phyloP scores from a whole-genome alignment of 2,113 vertebrate species.

The Drymodes brunneopygia region DNA sequence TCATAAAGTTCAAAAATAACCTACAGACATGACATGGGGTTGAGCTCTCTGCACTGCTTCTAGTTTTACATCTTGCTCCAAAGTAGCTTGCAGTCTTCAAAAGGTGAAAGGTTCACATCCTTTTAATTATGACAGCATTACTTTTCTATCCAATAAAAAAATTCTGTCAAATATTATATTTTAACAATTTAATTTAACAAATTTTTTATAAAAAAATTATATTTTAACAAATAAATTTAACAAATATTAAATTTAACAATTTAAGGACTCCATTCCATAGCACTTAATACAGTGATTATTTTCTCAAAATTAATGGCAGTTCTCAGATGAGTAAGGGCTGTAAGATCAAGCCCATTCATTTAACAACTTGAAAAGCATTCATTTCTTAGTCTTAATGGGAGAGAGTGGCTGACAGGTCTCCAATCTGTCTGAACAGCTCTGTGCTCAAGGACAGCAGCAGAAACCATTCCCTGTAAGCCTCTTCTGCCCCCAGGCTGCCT shows the following conservation, averaged over 20 bases:
- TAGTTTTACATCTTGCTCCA: constrained; percentile 56
- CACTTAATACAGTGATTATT: constrained; percentile 48
- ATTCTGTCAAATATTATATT: constrained; percentile 27
- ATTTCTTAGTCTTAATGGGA: constrained; percentile 37
- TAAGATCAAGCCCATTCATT: constrained; percentile 42
- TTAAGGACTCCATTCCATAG: not conserved
- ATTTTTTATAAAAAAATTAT: too few relatives aligned
- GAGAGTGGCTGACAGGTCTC: constrained; percentile 18
- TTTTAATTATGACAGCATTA: constrained; percentile 42
- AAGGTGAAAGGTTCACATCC: constrained; percentile 55
- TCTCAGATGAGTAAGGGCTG: constrained; percentile 1
- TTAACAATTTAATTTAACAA: constrained; percentile 29
- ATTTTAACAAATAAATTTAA: too few relatives aligned
- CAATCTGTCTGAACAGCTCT: constrained; percentile 42
- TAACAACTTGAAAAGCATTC: constrained; percentile 40
- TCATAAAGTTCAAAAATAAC: constrained; percentile 73
- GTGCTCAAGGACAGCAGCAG: not conserved
- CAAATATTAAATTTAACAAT: constrained; percentile 18
- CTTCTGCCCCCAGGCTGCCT: constrained; percentile 36
- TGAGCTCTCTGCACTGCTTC: constrained; percentile 31
- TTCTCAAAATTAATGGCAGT: constrained; percentile 40
- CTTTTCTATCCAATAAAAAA: constrained; percentile 19
- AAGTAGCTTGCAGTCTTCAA: constrained; percentile 47
- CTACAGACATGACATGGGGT: constrained; percentile 39
- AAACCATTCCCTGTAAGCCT: constrained; percentile 10